Evolutionary conservation across 1,140 invertebrate genomes (phyloP), one percentile per base, ranked within the genome.

Genomic region (Nasonia vitripennis): DNA sequence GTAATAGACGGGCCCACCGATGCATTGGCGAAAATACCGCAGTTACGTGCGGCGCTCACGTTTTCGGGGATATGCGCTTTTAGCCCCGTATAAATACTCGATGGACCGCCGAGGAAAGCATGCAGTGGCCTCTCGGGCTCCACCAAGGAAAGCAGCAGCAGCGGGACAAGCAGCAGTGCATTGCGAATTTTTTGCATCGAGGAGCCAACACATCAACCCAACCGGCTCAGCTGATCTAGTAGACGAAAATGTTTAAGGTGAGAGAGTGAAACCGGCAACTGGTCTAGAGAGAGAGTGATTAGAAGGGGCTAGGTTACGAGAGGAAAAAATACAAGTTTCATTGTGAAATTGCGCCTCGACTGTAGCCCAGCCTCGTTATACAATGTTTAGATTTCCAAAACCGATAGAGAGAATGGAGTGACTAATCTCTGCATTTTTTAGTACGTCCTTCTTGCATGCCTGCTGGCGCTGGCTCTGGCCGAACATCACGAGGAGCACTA

Each of bases 401-500:
- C 7, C 7, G 68, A 31, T 27, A 70, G 10, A 12, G 14, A 31
- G 23, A 17, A 71, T 71, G 0, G 20, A 41, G 37, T 45, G 6
- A 41, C 20, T 62, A 20, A n/a, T 20, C 23, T 71, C 34, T 34
- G 4, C 51, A 41, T 10, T 78, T 86, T 85, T n/a, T 88, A 94
- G 93, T 83, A 94, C 83, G 87, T 90, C 45, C 86, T 94, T 86
- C 17, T 82, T 12, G 89, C 91, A 84, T 91, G 91, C 80, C 23
- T 71, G 20, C 68, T 71, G 27, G 10, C 68, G 0, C 10, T 27
- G 27, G 27, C 14, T 62, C 68, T 71, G 14, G 68, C 68, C 17
- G 27, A 14, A 2, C 11, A 87, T n/a, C 83, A 74, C 4, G 81
- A 78, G 12, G 88, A 81, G 88, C 81, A 88, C 27, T 86, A 92